Conservation (phyloP, 2,113 vertebrate genomes). For the Gyps fulvus region DNA sequence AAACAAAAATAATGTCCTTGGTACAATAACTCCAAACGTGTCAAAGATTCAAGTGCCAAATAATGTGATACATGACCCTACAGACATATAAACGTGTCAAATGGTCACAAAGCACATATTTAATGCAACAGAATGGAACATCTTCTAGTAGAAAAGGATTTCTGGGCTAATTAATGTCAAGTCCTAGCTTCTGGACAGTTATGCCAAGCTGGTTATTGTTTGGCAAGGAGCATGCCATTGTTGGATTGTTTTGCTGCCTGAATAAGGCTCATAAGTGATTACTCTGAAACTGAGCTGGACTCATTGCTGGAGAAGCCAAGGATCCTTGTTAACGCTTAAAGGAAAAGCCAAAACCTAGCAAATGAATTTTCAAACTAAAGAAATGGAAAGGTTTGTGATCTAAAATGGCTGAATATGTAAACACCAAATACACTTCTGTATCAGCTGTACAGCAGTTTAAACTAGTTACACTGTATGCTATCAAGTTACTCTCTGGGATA, state of each 20-base stretch:
- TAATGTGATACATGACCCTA: neutral
- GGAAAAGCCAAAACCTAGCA: neutral
- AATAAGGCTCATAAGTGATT: neutral
- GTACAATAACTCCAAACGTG: neutral
- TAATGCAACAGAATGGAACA: neutral
- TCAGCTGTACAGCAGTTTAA: neutral
- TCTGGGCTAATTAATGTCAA: neutral
- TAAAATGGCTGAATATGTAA: conserved; percentile 11
- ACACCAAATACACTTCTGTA: neutral
- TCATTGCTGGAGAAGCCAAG: neutral
- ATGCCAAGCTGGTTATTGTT: neutral
- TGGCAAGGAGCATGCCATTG: neutral
- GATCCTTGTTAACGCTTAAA: neutral
- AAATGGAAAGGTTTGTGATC: neutral
- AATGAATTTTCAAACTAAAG: neutral
- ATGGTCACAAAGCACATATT: neutral
- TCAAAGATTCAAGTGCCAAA: neutral
- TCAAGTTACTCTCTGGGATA: neutral
- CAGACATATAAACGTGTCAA: neutral
- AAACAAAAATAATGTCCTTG: neutral
- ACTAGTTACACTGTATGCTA: neutral
- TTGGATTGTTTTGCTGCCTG: neutral
- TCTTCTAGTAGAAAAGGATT: neutral
- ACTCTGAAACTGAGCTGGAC: neutral
- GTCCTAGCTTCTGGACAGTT: neutral